phyloP scores from a whole-genome alignment of 2,797 vertebrate species.

The Decapterus maruadsi region DNA sequence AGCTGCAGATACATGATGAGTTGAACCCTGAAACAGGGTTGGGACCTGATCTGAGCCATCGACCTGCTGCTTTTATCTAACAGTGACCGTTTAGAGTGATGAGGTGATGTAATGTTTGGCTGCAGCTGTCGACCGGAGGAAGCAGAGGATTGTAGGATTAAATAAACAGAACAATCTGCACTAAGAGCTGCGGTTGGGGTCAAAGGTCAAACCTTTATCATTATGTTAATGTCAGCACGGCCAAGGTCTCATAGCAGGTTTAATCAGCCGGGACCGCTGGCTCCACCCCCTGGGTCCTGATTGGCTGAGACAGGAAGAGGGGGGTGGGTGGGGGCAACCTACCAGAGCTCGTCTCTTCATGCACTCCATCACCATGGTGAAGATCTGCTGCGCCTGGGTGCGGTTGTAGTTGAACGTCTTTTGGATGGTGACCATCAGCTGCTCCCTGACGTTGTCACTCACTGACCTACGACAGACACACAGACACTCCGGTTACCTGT shows the following conservation, averaged over 20 bases:
- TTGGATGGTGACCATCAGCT: conserved; percentile 96
- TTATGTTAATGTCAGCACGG: conserved; percentile 33
- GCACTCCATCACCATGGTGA: conserved; percentile 94
- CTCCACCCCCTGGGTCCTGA: not conserved
- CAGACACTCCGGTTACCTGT: not conserved
- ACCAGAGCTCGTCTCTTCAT: conserved; percentile 97
- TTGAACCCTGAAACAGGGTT: too few species aligned
- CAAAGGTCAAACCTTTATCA: conserved; percentile 50
- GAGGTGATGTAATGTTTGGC: conserved; percentile 28
- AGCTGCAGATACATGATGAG: too few species aligned
- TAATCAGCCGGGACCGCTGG: too few species aligned
- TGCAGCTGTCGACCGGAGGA: conserved; percentile 51
- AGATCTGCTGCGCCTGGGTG: conserved; percentile 92
- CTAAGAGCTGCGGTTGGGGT: conserved; percentile 52
- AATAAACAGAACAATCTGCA: conserved; percentile 62
- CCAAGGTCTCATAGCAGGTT: not conserved
- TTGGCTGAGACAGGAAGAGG: not conserved
- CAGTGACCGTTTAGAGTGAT: conserved; percentile 51
- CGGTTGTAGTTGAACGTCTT: conserved; percentile 96
- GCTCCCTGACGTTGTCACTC: conserved; percentile 91
- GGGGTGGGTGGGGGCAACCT: conserved; percentile 62
- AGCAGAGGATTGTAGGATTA: conserved; percentile 74
- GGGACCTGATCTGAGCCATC: too few species aligned
- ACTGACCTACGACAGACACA: conserved; percentile 82
- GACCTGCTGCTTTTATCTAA: conserved; percentile 38